These are phyloP conservation scores for Dendrocincla fuliginosa DNA, from an alignment of 2,797 vertebrate genomes.

Conservation along the genomic window DNA sequence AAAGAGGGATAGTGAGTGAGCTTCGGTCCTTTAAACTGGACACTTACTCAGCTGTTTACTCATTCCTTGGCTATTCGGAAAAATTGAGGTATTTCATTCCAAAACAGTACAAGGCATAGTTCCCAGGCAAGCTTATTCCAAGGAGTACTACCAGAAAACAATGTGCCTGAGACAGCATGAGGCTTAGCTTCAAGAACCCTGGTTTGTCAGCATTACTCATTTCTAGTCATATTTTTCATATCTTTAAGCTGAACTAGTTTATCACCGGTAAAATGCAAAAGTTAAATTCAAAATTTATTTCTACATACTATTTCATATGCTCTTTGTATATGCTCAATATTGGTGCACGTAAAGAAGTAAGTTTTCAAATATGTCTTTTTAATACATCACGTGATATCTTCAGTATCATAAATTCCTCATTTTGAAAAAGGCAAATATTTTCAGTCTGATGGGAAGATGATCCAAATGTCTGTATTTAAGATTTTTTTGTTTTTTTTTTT, in stretches of 20 bases:
- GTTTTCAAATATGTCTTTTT: not conserved
- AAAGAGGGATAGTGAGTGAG: not conserved
- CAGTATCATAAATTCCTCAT: not conserved
- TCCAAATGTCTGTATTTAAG: not conserved
- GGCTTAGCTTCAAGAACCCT: not conserved
- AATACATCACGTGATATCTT: not conserved
- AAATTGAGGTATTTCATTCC: not conserved
- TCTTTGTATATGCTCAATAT: fast-evolving
- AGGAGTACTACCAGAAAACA: not conserved
- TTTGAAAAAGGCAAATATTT: not conserved
- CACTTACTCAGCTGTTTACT: not conserved
- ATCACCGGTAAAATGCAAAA: not conserved
- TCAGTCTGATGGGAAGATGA: not conserved
- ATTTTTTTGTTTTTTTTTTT: no score
- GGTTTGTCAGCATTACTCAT: not conserved
- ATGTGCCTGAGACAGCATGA: not conserved
- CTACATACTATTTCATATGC: not conserved
- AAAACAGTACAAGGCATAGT: not conserved
- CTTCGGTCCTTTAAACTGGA: not conserved
- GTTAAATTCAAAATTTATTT: not conserved
- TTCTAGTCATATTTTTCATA: not conserved
- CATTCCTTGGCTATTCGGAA: not conserved
- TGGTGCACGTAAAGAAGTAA: not conserved
- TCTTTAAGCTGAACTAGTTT: not conserved
- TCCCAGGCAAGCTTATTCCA: not conserved